phyloP scores from a whole-genome alignment of 2,797 vertebrate species.

The Channa striata region DNA sequence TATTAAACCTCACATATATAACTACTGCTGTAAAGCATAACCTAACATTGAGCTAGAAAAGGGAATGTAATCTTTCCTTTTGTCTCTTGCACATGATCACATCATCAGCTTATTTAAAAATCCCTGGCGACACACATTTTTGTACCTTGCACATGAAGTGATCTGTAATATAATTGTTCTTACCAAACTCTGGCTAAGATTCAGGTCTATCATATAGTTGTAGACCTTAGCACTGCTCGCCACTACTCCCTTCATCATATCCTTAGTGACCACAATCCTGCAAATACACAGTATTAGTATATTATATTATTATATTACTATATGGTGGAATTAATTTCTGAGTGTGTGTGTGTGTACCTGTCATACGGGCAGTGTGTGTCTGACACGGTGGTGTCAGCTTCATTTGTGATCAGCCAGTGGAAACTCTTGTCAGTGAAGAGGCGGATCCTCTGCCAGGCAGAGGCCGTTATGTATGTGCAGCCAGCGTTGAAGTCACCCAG shows the following conservation, averaged over 20 bases:
- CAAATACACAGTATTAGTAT: neutral
- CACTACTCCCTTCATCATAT: conserved; percentile 80
- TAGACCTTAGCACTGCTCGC: conserved; percentile 81
- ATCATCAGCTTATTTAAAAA: too few species aligned
- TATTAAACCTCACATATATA: too few species aligned
- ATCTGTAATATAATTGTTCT: conserved; percentile 37
- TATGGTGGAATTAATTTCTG: neutral
- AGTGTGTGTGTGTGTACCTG: conserved; percentile 78
- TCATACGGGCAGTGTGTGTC: conserved; percentile 89
- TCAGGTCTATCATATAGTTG: conserved; percentile 84
- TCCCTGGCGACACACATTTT: too few species aligned
- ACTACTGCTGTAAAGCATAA: too few species aligned
- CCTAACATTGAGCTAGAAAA: too few species aligned
- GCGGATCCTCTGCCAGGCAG: conserved; percentile 87
- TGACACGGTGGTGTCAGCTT: conserved; percentile 88
- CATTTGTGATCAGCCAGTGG: conserved; percentile 88
- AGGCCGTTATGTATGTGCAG: conserved; percentile 83
- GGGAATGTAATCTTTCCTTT: too few species aligned
- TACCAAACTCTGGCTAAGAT: conserved; percentile 85
- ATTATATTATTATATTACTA: too few species aligned
- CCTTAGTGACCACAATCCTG: conserved; percentile 89
- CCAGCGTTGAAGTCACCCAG: conserved; percentile 93
- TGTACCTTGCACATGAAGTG: too few species aligned
- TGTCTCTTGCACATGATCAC: too few species aligned
- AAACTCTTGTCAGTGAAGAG: conserved; percentile 88